Conservation (phyloP, 2,888 invertebrate genomes). For the Muscina levida region DNA sequence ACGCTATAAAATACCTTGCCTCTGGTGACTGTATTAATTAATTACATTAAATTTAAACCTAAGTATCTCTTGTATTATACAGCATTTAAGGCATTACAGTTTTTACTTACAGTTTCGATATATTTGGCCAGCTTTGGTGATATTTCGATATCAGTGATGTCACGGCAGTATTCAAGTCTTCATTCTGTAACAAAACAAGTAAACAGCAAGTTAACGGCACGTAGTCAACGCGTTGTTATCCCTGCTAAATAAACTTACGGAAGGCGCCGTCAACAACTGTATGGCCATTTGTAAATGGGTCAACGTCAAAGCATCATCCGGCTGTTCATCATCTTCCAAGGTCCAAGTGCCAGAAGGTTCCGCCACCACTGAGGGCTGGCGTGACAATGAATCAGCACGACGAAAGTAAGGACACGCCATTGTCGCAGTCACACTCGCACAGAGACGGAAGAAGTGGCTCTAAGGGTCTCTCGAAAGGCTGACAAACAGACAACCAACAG, state of each 20-base stretch:
- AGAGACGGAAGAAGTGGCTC: constrained; percentile 31
- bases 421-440: constrained; percentile 11
- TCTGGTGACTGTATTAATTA: too few species aligned
- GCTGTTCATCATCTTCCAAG: constrained; percentile 78
- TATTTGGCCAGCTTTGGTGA: constrained; percentile 80
- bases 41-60: too few species aligned
- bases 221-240: too few species aligned
- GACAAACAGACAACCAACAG: constrained; percentile 40
- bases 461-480: constrained; percentile 43
- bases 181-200: constrained; percentile 80
- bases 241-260: constrained; percentile 82
- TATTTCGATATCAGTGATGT: constrained; percentile 85
- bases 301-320: constrained; percentile 81
- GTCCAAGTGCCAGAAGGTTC: constrained; percentile 76
- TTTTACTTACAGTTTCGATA: constrained; percentile 77
- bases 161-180: constrained; percentile 85
- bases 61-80: too few species aligned
- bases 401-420: constrained; percentile 80
- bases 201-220: constrained; percentile 2
- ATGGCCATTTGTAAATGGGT: constrained; percentile 91
- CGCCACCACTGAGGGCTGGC: constrained; percentile 77
- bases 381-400: constrained; percentile 76
- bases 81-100: too few species aligned
- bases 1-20: too few species aligned
- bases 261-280: constrained; percentile 89